phyloP scores from a whole-genome alignment of 2,797 vertebrate genomes.

The Acanthiza pusilla region DNA sequence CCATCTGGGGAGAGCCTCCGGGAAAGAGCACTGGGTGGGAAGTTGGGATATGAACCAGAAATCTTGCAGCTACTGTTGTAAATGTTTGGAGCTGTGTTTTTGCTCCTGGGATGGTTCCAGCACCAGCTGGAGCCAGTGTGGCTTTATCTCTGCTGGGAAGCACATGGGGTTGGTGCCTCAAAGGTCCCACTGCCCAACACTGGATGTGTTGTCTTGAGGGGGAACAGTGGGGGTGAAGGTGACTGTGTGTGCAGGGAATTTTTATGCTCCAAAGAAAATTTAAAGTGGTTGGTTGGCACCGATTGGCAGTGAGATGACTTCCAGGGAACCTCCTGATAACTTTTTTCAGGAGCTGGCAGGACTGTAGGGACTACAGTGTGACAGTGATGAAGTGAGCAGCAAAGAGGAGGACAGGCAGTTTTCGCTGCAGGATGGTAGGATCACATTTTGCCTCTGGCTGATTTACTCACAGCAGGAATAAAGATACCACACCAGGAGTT shows the following conservation, averaged over 20 bases:
- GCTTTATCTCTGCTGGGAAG: background rate
- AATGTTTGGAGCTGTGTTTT: background rate
- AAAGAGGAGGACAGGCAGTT: background rate
- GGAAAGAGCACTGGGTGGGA: background rate
- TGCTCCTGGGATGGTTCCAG: background rate
- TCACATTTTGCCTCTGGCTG: constrained; percentile 11
- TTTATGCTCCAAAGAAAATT: background rate
- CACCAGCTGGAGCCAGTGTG: background rate
- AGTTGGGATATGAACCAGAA: background rate
- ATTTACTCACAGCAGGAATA: constrained; percentile 24
- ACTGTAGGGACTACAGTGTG: background rate
- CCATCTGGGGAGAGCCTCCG: background rate
- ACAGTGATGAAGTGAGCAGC: constrained; percentile 25
- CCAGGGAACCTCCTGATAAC: background rate
- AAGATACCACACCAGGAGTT: background rate
- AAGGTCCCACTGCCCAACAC: background rate
- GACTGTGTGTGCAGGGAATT: background rate
- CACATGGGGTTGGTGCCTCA: background rate
- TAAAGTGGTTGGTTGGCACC: background rate
- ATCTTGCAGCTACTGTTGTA: background rate
- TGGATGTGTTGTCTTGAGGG: background rate
- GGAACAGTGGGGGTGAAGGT: background rate
- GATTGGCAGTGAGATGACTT: background rate
- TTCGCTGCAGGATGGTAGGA: background rate
- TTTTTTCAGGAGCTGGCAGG: background rate